These are phyloP conservation scores for Saguinus midas DNA, from an alignment of 2,113 vertebrate genomes.

Conservation along the genomic window DNA sequence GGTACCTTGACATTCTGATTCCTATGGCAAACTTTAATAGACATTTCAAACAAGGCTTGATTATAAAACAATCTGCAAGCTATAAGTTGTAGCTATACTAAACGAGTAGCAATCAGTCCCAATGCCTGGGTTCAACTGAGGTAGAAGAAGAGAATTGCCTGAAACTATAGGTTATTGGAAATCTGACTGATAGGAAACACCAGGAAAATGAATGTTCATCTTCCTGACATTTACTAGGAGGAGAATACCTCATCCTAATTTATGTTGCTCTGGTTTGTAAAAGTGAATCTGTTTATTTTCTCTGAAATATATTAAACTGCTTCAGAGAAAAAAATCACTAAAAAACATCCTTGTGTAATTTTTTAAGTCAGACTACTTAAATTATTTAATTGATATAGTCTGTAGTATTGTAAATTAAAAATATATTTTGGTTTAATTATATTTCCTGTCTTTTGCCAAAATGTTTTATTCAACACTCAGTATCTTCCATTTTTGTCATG, in stretches of 20 bases:
- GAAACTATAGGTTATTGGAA: conserved; percentile 31
- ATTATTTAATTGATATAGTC: conserved; percentile 31
- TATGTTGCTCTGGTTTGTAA: conserved; percentile 30
- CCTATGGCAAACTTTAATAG: conserved; percentile 16
- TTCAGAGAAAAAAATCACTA: background rate
- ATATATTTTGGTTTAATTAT: background rate
- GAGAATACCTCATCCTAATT: conserved; percentile 19
- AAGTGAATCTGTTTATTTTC: conserved; percentile 26
- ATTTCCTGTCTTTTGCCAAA: background rate
- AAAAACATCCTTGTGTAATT: background rate
- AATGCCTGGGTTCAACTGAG: conserved; percentile 26
- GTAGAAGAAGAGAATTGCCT: conserved; percentile 8
- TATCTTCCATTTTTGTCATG: background rate
- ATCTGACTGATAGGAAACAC: conserved; percentile 29
- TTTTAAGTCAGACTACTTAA: background rate
- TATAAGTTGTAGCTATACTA: conserved; percentile 21
- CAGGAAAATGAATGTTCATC: conserved; percentile 25
- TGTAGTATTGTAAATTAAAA: conserved; percentile 6
- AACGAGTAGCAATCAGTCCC: conserved; percentile 28
- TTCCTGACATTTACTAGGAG: background rate
- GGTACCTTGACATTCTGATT: conserved; percentile 15
- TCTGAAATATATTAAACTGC: background rate
- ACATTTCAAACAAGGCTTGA: conserved; percentile 40
- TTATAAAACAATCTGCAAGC: conserved; percentile 56
- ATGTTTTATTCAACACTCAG: background rate